Evolutionary conservation across 2,888 invertebrate genomes (phyloP).

Genomic region (Pseudococcus viburni): DNA sequence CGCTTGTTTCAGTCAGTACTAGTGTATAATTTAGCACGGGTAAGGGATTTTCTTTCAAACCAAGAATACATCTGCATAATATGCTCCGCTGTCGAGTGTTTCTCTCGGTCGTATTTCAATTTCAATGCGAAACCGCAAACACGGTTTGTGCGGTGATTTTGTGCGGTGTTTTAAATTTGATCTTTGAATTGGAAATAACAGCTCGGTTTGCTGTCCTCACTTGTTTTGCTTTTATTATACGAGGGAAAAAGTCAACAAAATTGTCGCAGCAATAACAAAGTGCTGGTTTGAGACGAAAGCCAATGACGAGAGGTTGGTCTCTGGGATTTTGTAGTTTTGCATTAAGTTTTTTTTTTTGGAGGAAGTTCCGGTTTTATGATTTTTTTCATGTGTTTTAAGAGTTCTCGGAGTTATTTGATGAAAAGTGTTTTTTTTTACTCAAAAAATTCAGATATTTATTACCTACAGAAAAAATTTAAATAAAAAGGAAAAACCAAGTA

Average conservation of each 20-base stretch:
- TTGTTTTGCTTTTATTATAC: background rate
- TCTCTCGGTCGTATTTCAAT: conserved; percentile 5
- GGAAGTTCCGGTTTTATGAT: too few relatives aligned
- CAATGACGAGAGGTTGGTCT: too few relatives aligned
- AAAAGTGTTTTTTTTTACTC: too few relatives aligned
- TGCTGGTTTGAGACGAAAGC: too few relatives aligned
- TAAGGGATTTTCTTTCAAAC: conserved; percentile 4
- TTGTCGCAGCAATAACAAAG: background rate
- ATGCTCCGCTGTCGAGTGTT: background rate
- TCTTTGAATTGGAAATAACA: conserved; percentile 27
- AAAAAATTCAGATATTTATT: too few relatives aligned
- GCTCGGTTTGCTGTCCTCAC: conserved; percentile 5
- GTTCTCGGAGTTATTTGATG: too few relatives aligned
- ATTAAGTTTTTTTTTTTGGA: too few relatives aligned
- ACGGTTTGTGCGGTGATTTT: conserved; percentile 16
- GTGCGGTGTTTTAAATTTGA: conserved; percentile 8
- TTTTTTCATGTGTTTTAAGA: too few relatives aligned
- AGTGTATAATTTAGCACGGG: conserved; percentile 1
- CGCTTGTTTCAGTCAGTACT: background rate
- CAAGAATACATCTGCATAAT: conserved; percentile 22
- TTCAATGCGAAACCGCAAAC: background rate
- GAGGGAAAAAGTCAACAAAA: background rate
- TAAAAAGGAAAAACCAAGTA: too few relatives aligned
- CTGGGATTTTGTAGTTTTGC: too few relatives aligned
- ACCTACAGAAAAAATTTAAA: too few relatives aligned